A percentile compares a stretch with the other conserved stretches of the same genome.
phyloP scores from a whole-genome alignment of 2,797 vertebrate genomes.

The Nyctibius grandis region DNA sequence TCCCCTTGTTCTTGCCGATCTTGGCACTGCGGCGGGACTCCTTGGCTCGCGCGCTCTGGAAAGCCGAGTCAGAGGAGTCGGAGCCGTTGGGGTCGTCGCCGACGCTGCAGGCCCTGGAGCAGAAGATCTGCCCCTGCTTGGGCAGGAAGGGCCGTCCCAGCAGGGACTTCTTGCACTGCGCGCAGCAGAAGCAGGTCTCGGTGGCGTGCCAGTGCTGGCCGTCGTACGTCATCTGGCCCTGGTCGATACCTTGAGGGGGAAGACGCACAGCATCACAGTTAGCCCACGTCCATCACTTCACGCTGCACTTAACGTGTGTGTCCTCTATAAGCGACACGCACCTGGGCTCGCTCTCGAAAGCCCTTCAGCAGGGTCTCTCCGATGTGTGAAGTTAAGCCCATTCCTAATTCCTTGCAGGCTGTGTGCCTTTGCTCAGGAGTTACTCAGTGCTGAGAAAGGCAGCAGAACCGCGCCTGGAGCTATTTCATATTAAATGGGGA shows the following conservation, averaged over 20 bases:
- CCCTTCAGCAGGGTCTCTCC: not conserved
- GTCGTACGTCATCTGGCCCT: constrained; percentile 98
- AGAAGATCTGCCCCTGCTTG: constrained; percentile 98
- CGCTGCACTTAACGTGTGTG: accelerated
- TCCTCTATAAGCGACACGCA: accelerated
- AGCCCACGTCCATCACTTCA: not conserved
- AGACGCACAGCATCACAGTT: not conserved
- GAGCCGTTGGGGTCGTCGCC: constrained; percentile 93
- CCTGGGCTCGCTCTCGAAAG: accelerated
- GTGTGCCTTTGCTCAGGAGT: not conserved
- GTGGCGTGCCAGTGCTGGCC: constrained; percentile 99
- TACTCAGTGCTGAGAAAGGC: not conserved
- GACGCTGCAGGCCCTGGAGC: constrained; percentile 91
- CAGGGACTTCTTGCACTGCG: constrained; percentile 94
- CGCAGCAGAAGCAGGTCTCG: constrained; percentile 95
- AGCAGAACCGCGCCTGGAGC: not conserved
- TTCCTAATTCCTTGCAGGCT: constrained; percentile 19
- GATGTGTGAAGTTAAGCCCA: not conserved
- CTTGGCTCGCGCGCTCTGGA: constrained; percentile 91
- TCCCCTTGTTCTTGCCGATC: constrained; percentile 85
- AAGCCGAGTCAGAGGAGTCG: constrained; percentile 94
- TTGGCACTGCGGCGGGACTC: constrained; percentile 92
- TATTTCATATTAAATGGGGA: constrained; percentile 16
- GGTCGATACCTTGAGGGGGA: constrained; percentile 87
- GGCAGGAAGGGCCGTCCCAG: constrained; percentile 95